Conservation (phyloP, 2,113 vertebrate genomes). For the Vireo altiloquus region DNA sequence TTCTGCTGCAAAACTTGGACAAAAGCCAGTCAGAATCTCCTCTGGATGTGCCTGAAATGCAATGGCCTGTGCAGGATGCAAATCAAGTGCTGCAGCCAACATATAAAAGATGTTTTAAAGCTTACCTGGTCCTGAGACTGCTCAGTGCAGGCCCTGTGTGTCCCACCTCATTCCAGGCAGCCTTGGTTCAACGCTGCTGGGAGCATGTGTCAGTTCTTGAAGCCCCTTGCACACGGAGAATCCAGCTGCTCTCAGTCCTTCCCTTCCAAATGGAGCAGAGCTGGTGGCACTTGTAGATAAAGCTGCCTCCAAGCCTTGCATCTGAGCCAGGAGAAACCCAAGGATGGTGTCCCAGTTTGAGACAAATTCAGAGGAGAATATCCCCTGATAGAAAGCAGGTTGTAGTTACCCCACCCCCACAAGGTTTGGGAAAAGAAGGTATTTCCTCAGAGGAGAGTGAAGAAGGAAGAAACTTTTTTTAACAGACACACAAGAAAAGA, state of each 20-base stretch:
- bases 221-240: neutral
- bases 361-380: too few species aligned
- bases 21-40: neutral
- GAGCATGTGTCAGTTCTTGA: neutral
- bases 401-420: too few species aligned
- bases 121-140: neutral
- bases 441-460: too few species aligned
- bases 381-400: too few species aligned
- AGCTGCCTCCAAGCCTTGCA: neutral
- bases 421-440: too few species aligned
- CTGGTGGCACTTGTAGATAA: neutral
- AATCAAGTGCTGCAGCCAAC: neutral
- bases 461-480: too few species aligned
- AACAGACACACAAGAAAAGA: too few species aligned
- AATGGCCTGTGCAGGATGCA: neutral
- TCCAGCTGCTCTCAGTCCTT: neutral
- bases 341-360: too few species aligned
- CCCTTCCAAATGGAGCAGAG: neutral
- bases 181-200: neutral
- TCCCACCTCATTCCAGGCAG: neutral
- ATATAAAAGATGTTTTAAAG: neutral
- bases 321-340: neutral
- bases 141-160: neutral
- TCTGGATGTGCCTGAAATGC: neutral
- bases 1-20: neutral